phyloP scores from a whole-genome alignment of 1,140 invertebrate genomes.

The Vollenhovia emeryi region DNA sequence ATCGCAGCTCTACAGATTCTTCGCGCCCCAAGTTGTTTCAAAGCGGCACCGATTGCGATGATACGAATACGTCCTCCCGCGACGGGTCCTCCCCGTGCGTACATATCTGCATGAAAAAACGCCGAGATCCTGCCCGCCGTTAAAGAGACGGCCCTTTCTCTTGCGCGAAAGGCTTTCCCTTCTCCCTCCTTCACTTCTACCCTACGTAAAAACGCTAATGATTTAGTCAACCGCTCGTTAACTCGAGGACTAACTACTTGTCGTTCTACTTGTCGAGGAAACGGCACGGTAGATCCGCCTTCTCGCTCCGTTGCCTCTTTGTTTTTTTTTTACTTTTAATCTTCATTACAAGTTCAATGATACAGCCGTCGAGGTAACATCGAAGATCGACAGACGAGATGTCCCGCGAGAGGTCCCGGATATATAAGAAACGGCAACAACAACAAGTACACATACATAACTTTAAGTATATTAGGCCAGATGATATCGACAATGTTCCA shows the following conservation, averaged over 20 bases:
- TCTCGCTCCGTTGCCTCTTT: slow-evolving; percentile 3
- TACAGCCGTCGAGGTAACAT: slow-evolving; percentile 77
- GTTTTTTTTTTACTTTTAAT: background rate
- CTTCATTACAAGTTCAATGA: slow-evolving; percentile 7
- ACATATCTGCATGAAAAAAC: slow-evolving; percentile 54
- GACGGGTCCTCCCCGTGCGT: background rate
- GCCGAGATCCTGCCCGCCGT: slow-evolving; percentile 73
- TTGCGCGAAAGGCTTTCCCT: slow-evolving; percentile 9
- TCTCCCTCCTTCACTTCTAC: slow-evolving; percentile 40
- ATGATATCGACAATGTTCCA: slow-evolving; percentile 79
- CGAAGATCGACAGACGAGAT: slow-evolving; percentile 81
- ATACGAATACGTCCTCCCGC: slow-evolving; percentile 13
- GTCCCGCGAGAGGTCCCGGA: slow-evolving; percentile 75
- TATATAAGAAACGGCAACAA: slow-evolving; percentile 82
- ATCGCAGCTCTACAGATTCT: background rate
- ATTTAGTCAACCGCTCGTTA: slow-evolving; percentile 35
- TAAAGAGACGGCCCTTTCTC: slow-evolving; percentile 59
- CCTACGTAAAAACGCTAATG: slow-evolving; percentile 68
- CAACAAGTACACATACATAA: slow-evolving; percentile 83
- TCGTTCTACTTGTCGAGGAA: slow-evolving; percentile 26
- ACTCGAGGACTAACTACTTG: slow-evolving; percentile 25
- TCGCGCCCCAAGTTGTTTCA: background rate
- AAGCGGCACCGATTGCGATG: background rate
- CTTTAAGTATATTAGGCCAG: slow-evolving; percentile 85
- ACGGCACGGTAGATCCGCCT: background rate